Percentiles rank a stretch among this genome's conserved stretches.
Conservation (phyloP, 1,140 invertebrate genomes). For the Nephotettix cincticeps region DNA sequence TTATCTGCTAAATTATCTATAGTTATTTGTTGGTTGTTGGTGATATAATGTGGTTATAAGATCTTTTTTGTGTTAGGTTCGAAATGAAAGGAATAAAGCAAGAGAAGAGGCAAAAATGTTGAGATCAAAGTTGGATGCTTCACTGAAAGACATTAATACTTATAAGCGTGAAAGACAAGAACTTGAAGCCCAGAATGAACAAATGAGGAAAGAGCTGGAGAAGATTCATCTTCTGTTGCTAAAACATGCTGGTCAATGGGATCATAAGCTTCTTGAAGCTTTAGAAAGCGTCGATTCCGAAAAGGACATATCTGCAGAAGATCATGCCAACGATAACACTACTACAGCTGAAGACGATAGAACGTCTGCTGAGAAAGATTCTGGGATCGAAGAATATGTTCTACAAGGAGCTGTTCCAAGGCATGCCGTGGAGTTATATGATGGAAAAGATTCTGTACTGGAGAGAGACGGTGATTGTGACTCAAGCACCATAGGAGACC, state of each 20-base stretch:
- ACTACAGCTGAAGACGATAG: slow-evolving; percentile 25
- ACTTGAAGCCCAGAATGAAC: slow-evolving; percentile 75
- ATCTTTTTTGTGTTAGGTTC: slow-evolving; percentile 56
- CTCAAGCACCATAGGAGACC: slow-evolving; percentile 33
- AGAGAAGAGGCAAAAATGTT: slow-evolving; percentile 83
- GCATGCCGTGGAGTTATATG: slow-evolving; percentile 54
- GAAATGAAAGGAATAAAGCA: slow-evolving; percentile 83
- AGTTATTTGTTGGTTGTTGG: too few relatives aligned
- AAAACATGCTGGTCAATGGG: slow-evolving; percentile 58
- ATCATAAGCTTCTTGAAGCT: slow-evolving; percentile 50
- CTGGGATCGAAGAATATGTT: slow-evolving; percentile 59
- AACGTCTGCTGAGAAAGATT: slow-evolving; percentile 35
- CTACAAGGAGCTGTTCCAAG: slow-evolving; percentile 63
- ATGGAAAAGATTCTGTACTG: slow-evolving; percentile 25
- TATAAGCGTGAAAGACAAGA: slow-evolving; percentile 80
- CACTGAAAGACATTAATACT: slow-evolving; percentile 72
- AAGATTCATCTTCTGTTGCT: slow-evolving; percentile 65
- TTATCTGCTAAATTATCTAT: too few relatives aligned
- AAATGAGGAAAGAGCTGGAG: slow-evolving; percentile 77
- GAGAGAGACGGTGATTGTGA: slow-evolving; percentile 25
- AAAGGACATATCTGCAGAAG: slow-evolving; percentile 32
- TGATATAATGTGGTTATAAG: too few relatives aligned
- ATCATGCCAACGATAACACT: slow-evolving; percentile 9
- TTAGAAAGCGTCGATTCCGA: slow-evolving; percentile 49
- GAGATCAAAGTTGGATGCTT: slow-evolving; percentile 73